Conservation (phyloP, 2,888 invertebrate species). For the Limnephilus marmoratus region DNA sequence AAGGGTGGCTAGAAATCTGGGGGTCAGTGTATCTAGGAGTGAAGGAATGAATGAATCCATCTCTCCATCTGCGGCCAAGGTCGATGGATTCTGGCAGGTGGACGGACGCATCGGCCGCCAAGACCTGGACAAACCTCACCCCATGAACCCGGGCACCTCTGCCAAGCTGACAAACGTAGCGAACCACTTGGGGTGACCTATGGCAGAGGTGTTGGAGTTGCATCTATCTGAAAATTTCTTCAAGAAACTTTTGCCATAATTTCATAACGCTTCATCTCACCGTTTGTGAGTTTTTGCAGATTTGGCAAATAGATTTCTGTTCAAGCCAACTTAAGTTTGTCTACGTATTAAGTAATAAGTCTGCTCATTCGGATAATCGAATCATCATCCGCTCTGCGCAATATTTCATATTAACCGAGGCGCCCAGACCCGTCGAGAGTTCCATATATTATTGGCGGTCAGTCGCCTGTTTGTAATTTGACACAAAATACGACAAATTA, state of each 20-base stretch:
- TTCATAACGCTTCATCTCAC: background rate
- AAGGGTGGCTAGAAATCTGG: too few species aligned
- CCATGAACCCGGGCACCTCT: too few species aligned
- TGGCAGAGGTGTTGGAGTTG: too few species aligned
- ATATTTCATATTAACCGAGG: background rate
- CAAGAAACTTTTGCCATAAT: background rate
- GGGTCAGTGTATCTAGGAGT: too few species aligned
- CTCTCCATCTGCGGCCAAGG: too few species aligned
- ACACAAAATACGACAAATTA: slow-evolving; percentile 65
- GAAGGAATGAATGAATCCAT: too few species aligned
- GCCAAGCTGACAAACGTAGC: too few species aligned
- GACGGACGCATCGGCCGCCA: too few species aligned
- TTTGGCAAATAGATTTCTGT: background rate
- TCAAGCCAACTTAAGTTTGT: background rate
- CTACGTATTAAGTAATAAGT: background rate
- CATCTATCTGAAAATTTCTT: background rate
- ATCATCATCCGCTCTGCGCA: background rate
- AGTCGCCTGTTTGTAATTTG: slow-evolving; percentile 58
- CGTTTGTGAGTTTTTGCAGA: background rate
- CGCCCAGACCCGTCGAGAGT: background rate
- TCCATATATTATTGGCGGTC: slow-evolving; percentile 29
- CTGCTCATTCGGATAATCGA: background rate
- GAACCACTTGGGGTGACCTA: too few species aligned
- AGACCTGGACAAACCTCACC: too few species aligned
- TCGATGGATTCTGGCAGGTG: too few species aligned